Percentiles rank a stretch among this genome's conserved stretches.
phyloP scores from a whole-genome alignment of 2,113 vertebrate genomes.

The Glaucomys volans region DNA sequence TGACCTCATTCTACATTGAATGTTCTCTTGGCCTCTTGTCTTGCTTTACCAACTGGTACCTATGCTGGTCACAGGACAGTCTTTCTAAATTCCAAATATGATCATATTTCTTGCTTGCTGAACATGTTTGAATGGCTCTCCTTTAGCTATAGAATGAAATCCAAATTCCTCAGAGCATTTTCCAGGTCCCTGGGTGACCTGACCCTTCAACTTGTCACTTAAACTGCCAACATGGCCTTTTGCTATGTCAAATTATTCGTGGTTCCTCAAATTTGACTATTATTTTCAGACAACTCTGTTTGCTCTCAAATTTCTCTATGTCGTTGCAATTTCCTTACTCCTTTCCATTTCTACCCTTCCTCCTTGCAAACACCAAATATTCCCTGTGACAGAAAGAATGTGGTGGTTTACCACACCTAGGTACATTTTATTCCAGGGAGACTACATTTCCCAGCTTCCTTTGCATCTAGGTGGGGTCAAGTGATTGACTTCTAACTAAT shows the following conservation, averaged over 20 bases:
- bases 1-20: neutral
- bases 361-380: neutral
- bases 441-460: neutral
- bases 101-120: neutral
- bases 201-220: neutral
- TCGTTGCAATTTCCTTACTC: neutral
- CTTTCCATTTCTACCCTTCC: neutral
- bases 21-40: neutral
- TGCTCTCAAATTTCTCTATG: constrained; percentile 18
- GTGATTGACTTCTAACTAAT: neutral
- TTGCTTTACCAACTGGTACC: neutral
- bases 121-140: neutral
- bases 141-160: neutral
- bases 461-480: neutral
- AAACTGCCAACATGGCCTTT: neutral
- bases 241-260: neutral
- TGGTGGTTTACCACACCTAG: neutral
- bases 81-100: constrained; percentile 7
- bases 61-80: neutral
- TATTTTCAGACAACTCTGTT: neutral
- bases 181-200: neutral
- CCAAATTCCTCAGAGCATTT: neutral
- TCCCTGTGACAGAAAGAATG: neutral
- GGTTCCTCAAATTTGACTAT: neutral
- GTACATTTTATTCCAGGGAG: neutral